Evolutionary conservation across 2,888 invertebrate species (phyloP).

Genomic region (Achlya flavicornis): DNA sequence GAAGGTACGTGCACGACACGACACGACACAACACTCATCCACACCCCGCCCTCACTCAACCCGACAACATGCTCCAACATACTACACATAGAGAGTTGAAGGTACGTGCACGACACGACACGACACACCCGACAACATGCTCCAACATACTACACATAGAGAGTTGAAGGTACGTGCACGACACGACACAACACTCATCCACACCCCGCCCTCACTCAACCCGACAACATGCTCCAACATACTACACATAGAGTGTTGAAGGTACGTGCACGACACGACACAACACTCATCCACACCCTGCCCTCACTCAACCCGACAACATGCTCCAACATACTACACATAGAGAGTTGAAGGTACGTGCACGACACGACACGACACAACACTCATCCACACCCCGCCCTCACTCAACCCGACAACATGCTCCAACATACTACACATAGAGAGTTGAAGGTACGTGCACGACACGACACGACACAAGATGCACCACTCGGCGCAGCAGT

Average conservation of each 20-base stretch:
- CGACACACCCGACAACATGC: slow-evolving; percentile 40
- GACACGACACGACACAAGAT: slow-evolving; percentile 91
- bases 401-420: too few species aligned
- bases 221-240: too few species aligned
- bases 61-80: slow-evolving; percentile 43
- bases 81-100: slow-evolving; percentile 95
- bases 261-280: slow-evolving; percentile 57
- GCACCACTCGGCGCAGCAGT: slow-evolving; percentile 94
- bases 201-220: too few species aligned
- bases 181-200: too few species aligned
- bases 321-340: slow-evolving; percentile 86
- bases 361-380: too few species aligned
- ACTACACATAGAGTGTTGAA: too few species aligned
- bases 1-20: slow-evolving; percentile 82
- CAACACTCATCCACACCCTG: slow-evolving; percentile 85
- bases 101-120: slow-evolving; percentile 60
- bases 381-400: too few species aligned
- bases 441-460: slow-evolving; percentile 67
- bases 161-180: slow-evolving; percentile 88
- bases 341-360: slow-evolving; percentile 90
- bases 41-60: slow-evolving; percentile 81
- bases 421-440: too few species aligned
- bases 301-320: slow-evolving; percentile 69
- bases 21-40: too few species aligned
- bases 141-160: slow-evolving; percentile 88